Evolutionary conservation across 2,113 vertebrate genomes (phyloP), one percentile per base, ranked within the genome.

Genomic region (Andinoacara biseriatus): DNA sequence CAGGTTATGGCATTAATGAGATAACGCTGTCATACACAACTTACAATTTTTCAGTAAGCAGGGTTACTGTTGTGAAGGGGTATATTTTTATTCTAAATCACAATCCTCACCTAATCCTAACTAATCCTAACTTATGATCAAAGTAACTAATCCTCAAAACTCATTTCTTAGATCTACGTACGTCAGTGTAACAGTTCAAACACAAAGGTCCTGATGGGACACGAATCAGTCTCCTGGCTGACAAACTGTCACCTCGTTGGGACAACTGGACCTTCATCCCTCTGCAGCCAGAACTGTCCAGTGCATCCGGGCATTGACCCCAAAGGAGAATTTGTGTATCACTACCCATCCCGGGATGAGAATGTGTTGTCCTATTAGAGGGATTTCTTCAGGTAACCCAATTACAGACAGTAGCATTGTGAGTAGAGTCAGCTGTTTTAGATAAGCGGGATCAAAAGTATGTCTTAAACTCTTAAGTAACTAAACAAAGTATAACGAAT

Each of bases 71-170:
- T 10, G 10, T 40, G 38, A 40, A 40, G 38, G 10, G 10, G 40
- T 43, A 11, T 43, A 43, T 43, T 43, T 43, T 43, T 3, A 43
- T 5, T 11, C 40, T 43, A 43, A 13, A 43, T 43, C 11, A 14
- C 3, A 10, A 46, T 46, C 43, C 43, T 46, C 43, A 14, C 43
- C 43, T 46, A 46, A 46, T 5, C 43, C 43, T 46, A 14, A 46
- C 14, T 15, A 46, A 46, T 5, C 43, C 43, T 46, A 14, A 46
- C 14, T 15, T n/a, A n/a, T n/a, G n/a, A n/a, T n/a, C n/a, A n/a
- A n/a, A n/a, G n/a, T n/a, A 46, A 49, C 29, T 43, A 69, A 49
- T 29, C 40, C 3, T 0, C 17, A 69, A 43, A 17, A 29, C 9
- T 26, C 11, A 3, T 49, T 69, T 17, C 26, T 69, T 69, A 20